Conservation (phyloP, 2,113 vertebrate genomes). For the Todiramphus saurophagus region DNA sequence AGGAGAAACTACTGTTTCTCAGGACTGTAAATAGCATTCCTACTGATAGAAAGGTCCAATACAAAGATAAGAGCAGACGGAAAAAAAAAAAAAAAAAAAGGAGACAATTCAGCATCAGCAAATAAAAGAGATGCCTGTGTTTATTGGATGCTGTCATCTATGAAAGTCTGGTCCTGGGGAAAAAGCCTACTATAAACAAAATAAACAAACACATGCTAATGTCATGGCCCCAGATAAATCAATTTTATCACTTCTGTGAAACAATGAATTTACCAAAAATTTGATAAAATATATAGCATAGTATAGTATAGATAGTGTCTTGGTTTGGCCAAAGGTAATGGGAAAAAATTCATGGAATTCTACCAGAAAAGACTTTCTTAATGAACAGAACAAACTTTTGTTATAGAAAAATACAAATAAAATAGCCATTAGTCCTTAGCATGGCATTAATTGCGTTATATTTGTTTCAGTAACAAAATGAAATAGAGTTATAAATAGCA, state of each 20-base stretch:
- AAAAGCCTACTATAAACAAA: not conserved
- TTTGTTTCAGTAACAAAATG: not conserved
- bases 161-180: not conserved
- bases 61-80: not conserved
- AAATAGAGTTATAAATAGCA: not conserved
- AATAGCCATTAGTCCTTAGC: not conserved
- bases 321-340: not conserved
- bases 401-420: not conserved
- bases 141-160: not conserved
- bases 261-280: not conserved
- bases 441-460: not conserved
- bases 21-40: not conserved
- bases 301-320: not conserved
- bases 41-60: not conserved
- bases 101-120: not conserved
- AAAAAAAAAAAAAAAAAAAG: not conserved
- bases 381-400: not conserved
- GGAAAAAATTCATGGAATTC: not conserved
- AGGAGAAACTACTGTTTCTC: not conserved
- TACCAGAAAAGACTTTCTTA: not conserved
- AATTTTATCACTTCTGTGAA: not conserved
- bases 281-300: not conserved
- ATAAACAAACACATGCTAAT: not conserved
- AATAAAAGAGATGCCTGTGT: not conserved
- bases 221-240: not conserved